Conservation (phyloP, 2,888 invertebrate genomes). For the Adela reaumurella region DNA sequence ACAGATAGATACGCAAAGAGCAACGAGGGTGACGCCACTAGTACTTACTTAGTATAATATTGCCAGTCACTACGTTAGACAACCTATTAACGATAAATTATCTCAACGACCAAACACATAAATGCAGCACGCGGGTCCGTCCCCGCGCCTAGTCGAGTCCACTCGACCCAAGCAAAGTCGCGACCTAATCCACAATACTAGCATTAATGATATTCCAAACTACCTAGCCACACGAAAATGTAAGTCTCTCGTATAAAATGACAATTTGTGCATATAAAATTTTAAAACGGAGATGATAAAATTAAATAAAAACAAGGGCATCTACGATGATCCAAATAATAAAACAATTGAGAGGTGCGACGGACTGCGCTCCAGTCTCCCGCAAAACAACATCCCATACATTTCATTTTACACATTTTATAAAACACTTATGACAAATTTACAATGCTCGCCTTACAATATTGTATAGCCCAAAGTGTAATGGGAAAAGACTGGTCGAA, state of each 20-base stretch:
- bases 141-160: not conserved
- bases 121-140: slow-evolving; percentile 27
- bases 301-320: not conserved
- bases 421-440: slow-evolving; percentile 52
- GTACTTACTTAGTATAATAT: slow-evolving; percentile 42
- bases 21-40: slow-evolving; percentile 31
- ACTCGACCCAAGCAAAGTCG: slow-evolving; percentile 1
- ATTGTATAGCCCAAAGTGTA: not conserved
- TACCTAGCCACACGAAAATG: slow-evolving; percentile 20
- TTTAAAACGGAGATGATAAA: not conserved
- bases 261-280: slow-evolving; percentile 32
- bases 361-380: slow-evolving; percentile 5
- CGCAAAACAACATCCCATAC: not conserved
- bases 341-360: not conserved
- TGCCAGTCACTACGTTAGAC: slow-evolving; percentile 47
- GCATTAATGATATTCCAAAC: slow-evolving; percentile 10
- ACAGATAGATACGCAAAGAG: slow-evolving; percentile 20
- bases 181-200: slow-evolving; percentile 2
- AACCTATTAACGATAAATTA: slow-evolving; percentile 37
- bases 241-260: slow-evolving; percentile 22
- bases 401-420: slow-evolving; percentile 45
- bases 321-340: not conserved
- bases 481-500: not conserved
- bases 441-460: slow-evolving; percentile 22
- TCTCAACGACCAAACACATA: slow-evolving; percentile 33